phyloP scores from a whole-genome alignment of 2,888 invertebrate genomes.

The Brenthis ino region DNA sequence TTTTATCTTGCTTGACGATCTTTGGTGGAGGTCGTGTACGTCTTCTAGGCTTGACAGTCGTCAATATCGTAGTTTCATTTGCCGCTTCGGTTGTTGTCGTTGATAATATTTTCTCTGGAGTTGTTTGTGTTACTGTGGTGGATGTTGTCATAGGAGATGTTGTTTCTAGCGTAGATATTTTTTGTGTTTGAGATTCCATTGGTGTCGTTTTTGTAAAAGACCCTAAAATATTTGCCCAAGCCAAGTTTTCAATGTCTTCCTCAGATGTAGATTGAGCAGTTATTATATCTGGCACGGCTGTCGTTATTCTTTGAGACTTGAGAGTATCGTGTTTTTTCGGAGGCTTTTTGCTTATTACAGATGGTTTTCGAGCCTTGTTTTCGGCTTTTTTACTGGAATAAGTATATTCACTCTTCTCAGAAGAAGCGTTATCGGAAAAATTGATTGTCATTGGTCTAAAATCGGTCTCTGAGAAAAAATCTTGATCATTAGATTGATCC shows the following conservation, averaged over 20 bases:
- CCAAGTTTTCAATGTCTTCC: constrained; percentile 53
- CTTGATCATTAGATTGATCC: constrained; percentile 61
- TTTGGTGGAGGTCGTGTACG: constrained; percentile 71
- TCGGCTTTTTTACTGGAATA: constrained; percentile 48
- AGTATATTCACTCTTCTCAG: constrained; percentile 43
- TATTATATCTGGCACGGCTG: constrained; percentile 62
- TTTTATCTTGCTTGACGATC: constrained; percentile 61
- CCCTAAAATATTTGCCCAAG: constrained; percentile 67
- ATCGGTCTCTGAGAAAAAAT: constrained; percentile 58
- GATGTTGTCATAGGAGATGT: constrained; percentile 42
- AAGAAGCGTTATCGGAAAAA: constrained; percentile 48
- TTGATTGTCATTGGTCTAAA: constrained; percentile 69
- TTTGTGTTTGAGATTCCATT: constrained; percentile 57
- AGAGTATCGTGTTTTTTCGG: constrained; percentile 59
- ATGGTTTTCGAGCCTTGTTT: constrained; percentile 54
- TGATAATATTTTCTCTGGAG: constrained; percentile 37
- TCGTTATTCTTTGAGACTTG: constrained; percentile 53
- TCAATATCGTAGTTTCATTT: constrained; percentile 45
- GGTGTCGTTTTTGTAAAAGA: constrained; percentile 74
- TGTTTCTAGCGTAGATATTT: constrained; percentile 44
- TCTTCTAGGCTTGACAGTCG: constrained; percentile 57
- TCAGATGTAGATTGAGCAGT: constrained; percentile 52
- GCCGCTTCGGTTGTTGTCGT: constrained; percentile 45
- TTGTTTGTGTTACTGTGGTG: constrained; percentile 41
- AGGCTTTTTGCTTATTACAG: constrained; percentile 51